Evolutionary conservation across 2,113 vertebrate species (phyloP).

Genomic region (Pluvialis apricaria): DNA sequence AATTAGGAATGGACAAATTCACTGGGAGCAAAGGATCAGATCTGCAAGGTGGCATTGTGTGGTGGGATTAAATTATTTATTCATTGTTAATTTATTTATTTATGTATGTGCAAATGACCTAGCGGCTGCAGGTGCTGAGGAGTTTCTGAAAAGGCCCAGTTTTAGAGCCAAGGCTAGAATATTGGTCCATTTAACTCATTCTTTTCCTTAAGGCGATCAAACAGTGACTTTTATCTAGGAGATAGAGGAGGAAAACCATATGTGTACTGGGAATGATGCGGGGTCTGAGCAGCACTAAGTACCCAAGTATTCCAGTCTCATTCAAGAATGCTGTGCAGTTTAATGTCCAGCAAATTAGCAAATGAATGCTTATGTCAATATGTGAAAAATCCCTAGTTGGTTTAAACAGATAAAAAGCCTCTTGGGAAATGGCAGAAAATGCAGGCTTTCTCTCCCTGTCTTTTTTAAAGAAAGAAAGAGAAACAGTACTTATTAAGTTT

Average conservation of each 20-base stretch:
- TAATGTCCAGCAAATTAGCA: slow-evolving; percentile 80
- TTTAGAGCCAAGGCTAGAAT: slow-evolving; percentile 76
- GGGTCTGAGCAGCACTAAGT: slow-evolving; percentile 49
- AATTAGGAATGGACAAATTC: slow-evolving; percentile 80
- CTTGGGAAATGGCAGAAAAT: slow-evolving; percentile 63
- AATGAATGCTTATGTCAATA: slow-evolving; percentile 85
- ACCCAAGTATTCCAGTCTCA: slow-evolving; percentile 62
- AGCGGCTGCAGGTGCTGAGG: slow-evolving; percentile 80
- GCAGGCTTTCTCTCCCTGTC: slow-evolving; percentile 37
- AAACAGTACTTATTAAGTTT: slow-evolving; percentile 23
- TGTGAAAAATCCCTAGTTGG: slow-evolving; percentile 75
- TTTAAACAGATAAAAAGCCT: slow-evolving; percentile 74
- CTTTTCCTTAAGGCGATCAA: slow-evolving; percentile 81
- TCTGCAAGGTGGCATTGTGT: slow-evolving; percentile 79
- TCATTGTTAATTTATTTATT: slow-evolving; percentile 89
- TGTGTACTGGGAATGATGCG: slow-evolving; percentile 58
- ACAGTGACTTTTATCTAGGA: slow-evolving; percentile 78
- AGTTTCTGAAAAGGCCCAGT: slow-evolving; percentile 75
- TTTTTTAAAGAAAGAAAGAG: slow-evolving; percentile 52
- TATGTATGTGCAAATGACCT: slow-evolving; percentile 84
- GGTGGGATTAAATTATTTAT: slow-evolving; percentile 84
- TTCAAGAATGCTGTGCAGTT: slow-evolving; percentile 70
- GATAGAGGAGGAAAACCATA: slow-evolving; percentile 66
- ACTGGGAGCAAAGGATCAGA: slow-evolving; percentile 73
- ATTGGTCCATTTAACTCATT: slow-evolving; percentile 85